Base-by-base conservation (phyloP, 2,888 invertebrate species). In the Adelphocoris suturalis region DNA sequence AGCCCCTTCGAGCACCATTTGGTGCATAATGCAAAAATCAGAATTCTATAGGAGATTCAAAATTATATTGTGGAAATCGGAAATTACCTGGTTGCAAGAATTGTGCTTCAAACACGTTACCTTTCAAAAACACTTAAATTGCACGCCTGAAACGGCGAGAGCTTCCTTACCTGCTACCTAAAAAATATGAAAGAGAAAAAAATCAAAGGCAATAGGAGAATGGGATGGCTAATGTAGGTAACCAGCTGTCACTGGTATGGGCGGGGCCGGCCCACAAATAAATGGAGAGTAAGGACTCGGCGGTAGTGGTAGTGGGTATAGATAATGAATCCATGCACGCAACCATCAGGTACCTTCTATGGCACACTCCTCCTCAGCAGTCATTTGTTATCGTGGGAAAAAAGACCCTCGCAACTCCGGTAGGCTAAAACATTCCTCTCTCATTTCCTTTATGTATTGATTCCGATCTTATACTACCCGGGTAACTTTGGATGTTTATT, bases 241-340 rank as follows among this genome's bases (percentile, higher is more conserved):
- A 55, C 80, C 88, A 80, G 81, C 88, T 88, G 88, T 88, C 88
- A 88, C 88, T 52, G 80, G 78, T 27, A 52, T 23, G 88, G 88
- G 88, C 81, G 88, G 78, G 61, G 88, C 52, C 88, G 16, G 13
- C 52, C 78, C 80, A 27, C 48, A 88, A 88, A 88, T 88, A 88
- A 88, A 88, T 88, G 88, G 88, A 78, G 78, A 88, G 88, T 88
- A 87, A 75, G 48, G 75, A 80, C 88, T 57, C 78, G 28, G 68
- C 46, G 76, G 68, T 27, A 68, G 68, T 68, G 52, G 52, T 16
- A 52, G 52, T 52, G 11, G 52, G 16, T 52, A 75, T 47, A 80
- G 88, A 88, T 88, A 88, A 88, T 88, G 88, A 88, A 88, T 88
- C 88, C 81, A 88, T 88, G 80, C 88, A 88, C 88, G 88, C 88